These are phyloP conservation scores for Silurus glanis DNA, from an alignment of 2,113 vertebrate genomes.

Conservation along the genomic window DNA sequence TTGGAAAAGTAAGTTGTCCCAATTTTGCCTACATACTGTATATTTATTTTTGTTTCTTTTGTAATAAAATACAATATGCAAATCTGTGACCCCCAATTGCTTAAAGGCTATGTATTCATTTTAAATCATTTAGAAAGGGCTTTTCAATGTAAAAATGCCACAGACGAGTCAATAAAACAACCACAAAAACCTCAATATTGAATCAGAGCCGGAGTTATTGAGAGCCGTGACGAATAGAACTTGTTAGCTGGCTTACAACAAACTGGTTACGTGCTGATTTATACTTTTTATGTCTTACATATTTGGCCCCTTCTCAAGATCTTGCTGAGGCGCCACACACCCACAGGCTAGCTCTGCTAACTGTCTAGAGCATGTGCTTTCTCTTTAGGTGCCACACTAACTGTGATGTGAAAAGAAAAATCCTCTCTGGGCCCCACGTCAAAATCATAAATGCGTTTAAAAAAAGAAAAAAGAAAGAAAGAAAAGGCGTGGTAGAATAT, in stretches of 20 bases:
- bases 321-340: neutral
- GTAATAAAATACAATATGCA: too few relatives aligned
- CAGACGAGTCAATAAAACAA: neutral
- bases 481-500: slow-evolving; percentile 47
- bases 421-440: slow-evolving; percentile 32
- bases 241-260: slow-evolving; percentile 5
- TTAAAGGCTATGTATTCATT: too few relatives aligned
- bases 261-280: neutral
- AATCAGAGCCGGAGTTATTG: neutral
- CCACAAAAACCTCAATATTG: neutral
- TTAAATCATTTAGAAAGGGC: neutral
- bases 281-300: neutral
- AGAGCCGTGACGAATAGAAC: neutral
- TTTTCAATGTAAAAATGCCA: neutral
- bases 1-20: too few relatives aligned
- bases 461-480: too few relatives aligned
- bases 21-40: too few relatives aligned
- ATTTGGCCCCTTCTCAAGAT: neutral
- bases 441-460: slow-evolving; percentile 29
- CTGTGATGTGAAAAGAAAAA: slow-evolving; percentile 47
- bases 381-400: slow-evolving; percentile 34
- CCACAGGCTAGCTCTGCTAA: slow-evolving; percentile 19
- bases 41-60: too few relatives aligned
- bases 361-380: slow-evolving; percentile 30
- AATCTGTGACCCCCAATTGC: too few relatives aligned